A percentile compares a stretch with the other conserved stretches of the same genome.
Conservation (phyloP, 2,888 invertebrate genomes). For the Cephus pygmeus region DNA sequence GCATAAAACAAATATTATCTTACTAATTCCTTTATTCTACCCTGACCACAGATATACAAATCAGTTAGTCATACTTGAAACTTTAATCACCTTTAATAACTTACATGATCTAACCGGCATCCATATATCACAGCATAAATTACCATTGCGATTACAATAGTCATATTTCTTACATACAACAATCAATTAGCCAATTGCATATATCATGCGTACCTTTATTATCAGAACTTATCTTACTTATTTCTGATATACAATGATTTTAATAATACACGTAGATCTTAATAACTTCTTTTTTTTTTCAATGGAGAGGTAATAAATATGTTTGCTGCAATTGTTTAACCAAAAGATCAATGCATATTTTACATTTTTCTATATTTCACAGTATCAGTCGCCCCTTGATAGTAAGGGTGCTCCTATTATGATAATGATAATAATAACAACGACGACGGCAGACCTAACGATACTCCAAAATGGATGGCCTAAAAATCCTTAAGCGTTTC, state of each 20-base stretch:
- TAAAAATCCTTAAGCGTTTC: not conserved
- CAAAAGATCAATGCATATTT: not conserved
- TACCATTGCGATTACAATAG: not conserved
- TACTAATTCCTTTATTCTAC: not conserved
- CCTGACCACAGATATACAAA: not conserved
- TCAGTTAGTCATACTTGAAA: not conserved
- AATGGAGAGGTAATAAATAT: not conserved
- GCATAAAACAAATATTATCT: not conserved
- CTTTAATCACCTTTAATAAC: not conserved
- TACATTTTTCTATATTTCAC: not conserved
- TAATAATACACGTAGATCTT: not conserved
- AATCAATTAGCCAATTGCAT: not conserved
- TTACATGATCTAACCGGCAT: not conserved
- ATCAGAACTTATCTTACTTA: not conserved
- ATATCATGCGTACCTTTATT: not conserved
- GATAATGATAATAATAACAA: not conserved
- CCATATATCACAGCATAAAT: not conserved
- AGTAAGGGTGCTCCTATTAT: not conserved
- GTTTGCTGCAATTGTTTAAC: not conserved
- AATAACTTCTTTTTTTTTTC: not conserved
- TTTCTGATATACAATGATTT: not conserved
- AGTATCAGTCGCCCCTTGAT: not conserved
- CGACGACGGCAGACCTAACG: not conserved
- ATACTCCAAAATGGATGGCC: not conserved
- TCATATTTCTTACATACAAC: not conserved